Base-by-base conservation (phyloP, 2,888 invertebrate genomes). In the Unio pictorum region DNA sequence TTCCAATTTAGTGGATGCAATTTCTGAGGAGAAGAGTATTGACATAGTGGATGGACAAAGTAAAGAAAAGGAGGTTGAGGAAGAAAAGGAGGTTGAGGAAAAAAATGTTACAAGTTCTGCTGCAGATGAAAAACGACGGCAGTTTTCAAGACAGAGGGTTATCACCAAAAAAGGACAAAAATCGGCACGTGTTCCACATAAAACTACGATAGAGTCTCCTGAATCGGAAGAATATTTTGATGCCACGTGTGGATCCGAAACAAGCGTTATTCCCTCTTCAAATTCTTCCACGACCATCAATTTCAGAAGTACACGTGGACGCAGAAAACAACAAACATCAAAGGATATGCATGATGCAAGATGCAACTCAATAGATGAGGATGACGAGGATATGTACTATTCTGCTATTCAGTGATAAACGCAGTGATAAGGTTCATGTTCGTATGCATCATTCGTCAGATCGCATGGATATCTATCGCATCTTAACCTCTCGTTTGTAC, bases 281-380 rank as follows among this genome's bases (percentile, higher is more conserved):
- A 45, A 45, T 0, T 15, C 45, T 45, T 45, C 45, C 8, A 15
- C 8, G 15, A 15, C 45, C 45, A 11, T 45, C 45, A 11, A 15
- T 15, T 15, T 45, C 0, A 64, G 77, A 34, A 73, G 75, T 34
- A 71, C 73, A 62, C 77, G 75, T 17, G 77, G 77, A 17, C 60
- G 77, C 30, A 60, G 77, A 30, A 73, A 72, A 28, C 77, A 71
- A 4, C 77, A 71, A 4, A 45, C 23, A 28, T 73, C 73, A 26
- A 72, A 70, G 20, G 76, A 74, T 4, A 61, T 6, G 80, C 70
- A 76, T 6, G 74, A 78, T 59, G 57, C 61, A 4, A 76, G 68
- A 61, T 80, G 80, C 67, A 74, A 76, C 58, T 80, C 80, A 7
- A 80, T 80, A 23, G 76, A 80, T 28, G 78, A 76, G 7, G 76